These are phyloP conservation scores for Microctenopoma stevenorrisi DNA, from an alignment of 2,797 vertebrate species.

Conservation along the genomic window DNA sequence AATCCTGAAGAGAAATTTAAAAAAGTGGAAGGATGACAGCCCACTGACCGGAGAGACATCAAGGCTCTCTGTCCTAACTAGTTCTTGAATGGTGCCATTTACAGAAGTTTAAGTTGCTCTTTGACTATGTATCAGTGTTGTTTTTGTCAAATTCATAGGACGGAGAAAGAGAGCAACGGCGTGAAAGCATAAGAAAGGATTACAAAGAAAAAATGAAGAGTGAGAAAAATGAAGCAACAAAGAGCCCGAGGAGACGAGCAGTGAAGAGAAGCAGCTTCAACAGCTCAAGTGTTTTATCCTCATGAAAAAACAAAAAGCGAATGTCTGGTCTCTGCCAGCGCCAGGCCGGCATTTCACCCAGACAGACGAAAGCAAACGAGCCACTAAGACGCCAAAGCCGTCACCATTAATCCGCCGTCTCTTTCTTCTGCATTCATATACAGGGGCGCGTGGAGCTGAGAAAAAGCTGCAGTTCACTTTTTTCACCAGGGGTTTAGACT, in stretches of 20 bases:
- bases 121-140: conserved; percentile 3
- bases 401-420: conserved; percentile 53
- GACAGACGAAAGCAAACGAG: conserved; percentile 46
- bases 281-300: conserved; percentile 36
- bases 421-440: conserved; percentile 47
- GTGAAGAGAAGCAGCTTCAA: conserved; percentile 38
- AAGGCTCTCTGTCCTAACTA: background rate
- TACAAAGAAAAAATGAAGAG: conserved; percentile 27
- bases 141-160: conserved; percentile 15
- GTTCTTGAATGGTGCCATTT: conserved; percentile 18
- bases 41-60: background rate
- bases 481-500: conserved; percentile 6
- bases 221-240: conserved; percentile 24
- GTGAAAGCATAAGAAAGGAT: conserved; percentile 39
- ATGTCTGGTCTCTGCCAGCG: conserved; percentile 30
- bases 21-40: conserved; percentile 5
- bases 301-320: conserved; percentile 37
- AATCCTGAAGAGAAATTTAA: background rate
- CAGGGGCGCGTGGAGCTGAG: conserved; percentile 6
- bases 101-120: background rate
- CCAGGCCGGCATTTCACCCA: conserved; percentile 46
- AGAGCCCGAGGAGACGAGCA: conserved; percentile 11
- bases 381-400: conserved; percentile 33
- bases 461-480: conserved; percentile 8
- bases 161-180: background rate